Base-by-base conservation (phyloP, 1,140 invertebrate species). In the Asobara japonica region DNA sequence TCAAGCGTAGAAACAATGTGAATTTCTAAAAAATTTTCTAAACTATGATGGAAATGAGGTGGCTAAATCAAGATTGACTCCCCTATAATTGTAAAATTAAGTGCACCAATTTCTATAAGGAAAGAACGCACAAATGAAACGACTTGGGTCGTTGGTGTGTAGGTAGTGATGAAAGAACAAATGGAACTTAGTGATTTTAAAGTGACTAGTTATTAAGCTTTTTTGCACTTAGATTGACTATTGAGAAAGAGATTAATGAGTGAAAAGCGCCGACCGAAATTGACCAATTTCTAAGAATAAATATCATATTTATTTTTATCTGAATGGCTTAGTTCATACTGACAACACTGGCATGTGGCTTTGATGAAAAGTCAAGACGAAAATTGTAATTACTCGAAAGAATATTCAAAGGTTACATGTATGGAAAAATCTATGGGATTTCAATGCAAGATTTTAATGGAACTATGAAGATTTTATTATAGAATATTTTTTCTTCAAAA, bases 241-340 rank as follows among this genome's bases (percentile, higher is more conserved):
- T 25, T 25, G 10, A 56, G 2, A n/a, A 13, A 11, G 41, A 56
- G 13, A 25, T 6, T 56, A 56, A 25, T 56, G 3, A 56, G 25
- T 25, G 22, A 56, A 56, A 56, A 25, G 31, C 51, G 51, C 51
- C 51, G 51, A 56, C 51, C 51, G 51, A 56, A 56, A 56, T 56
- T 56, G 51, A 56, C 51, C 51, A 56, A 56, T 56, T 56, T 56
- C 51, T 56, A 56, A 25, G 51, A 45, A 56, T 56, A 56, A 56
- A 56, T 56, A 56, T 25, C 51, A 56, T 25, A 56, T 56, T 56
- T 56, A 56, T 56, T 56, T 56, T 56, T 56, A 27, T 56, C 20
- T 56, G 25, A 56, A 56, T 25, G 51, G 22, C 51, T 56, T 56
- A 56, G 51, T 56, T 22, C 6, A 25, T 56, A 56, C 22, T 56